Percentiles rank a stretch among this genome's conserved stretches.
Conservation (phyloP, 2,888 invertebrate genomes). For the Plemyria rubiginata region DNA sequence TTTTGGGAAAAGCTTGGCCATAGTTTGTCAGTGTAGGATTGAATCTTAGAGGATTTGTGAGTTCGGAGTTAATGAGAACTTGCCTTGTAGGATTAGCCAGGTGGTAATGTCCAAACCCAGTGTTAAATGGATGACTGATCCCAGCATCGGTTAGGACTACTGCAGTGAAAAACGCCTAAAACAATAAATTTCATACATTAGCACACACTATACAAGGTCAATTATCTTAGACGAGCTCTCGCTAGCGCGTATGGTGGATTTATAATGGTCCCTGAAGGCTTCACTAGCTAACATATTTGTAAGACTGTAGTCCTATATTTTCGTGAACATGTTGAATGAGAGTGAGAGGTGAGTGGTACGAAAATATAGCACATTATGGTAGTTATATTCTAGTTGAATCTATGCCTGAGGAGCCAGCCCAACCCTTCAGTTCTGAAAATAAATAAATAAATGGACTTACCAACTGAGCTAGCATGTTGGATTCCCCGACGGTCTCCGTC, state of each 20-base stretch:
- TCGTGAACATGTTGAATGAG: too few species aligned
- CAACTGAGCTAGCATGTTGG: slow-evolving; percentile 52
- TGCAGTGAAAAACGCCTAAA: slow-evolving; percentile 30
- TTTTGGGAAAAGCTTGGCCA: not conserved
- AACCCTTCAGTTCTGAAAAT: not conserved
- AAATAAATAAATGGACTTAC: slow-evolving; percentile 52
- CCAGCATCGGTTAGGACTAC: slow-evolving; percentile 29
- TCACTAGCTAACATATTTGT: too few species aligned
- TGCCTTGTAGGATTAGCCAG: slow-evolving; percentile 9
- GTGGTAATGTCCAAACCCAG: slow-evolving; percentile 13
- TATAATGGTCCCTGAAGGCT: too few species aligned
- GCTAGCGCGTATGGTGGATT: not conserved
- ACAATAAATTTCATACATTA: slow-evolving; percentile 20
- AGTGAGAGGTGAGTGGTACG: too few species aligned
- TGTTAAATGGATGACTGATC: slow-evolving; percentile 9
- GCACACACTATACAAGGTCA: not conserved
- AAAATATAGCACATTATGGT: too few species aligned
- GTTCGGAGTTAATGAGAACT: not conserved
- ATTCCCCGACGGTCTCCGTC: slow-evolving; percentile 43
- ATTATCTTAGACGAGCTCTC: not conserved
- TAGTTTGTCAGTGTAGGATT: not conserved
- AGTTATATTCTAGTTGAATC: too few species aligned
- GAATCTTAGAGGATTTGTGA: not conserved
- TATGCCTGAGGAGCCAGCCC: too few species aligned
- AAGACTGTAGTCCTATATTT: too few species aligned